Percentiles rank a stretch among this genome's conserved stretches.
Evolutionary conservation across 2,797 vertebrate species (phyloP).

Genomic region (Eupleurogrammus muticus): DNA sequence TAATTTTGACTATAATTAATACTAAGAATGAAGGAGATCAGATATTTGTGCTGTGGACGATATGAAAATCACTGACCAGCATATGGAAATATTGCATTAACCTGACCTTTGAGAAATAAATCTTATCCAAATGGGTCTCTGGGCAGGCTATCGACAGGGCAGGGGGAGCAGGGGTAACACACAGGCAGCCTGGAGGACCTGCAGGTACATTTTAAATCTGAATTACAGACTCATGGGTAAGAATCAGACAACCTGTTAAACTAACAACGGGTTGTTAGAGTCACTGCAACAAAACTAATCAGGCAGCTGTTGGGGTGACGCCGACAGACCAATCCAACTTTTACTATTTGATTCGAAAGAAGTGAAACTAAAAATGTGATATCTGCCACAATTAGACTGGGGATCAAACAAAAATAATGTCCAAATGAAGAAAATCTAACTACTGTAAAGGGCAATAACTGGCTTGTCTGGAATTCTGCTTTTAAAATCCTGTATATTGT

Average conservation of each 20-base stretch:
- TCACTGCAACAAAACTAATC: constrained; percentile 26
- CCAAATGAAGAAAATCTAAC: no score
- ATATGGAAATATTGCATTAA: constrained; percentile 2
- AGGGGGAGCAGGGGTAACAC: background rate
- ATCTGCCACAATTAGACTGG: no score
- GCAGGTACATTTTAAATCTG: background rate
- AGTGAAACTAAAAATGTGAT: background rate
- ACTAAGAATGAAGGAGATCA: background rate
- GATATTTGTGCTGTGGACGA: background rate
- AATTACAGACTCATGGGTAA: constrained; percentile 21
- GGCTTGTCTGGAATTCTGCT: no score
- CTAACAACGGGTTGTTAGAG: constrained; percentile 17
- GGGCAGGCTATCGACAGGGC: background rate
- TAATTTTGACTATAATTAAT: background rate
- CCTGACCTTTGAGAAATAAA: background rate
- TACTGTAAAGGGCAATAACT: no score
- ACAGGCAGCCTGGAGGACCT: background rate
- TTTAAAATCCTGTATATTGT: no score
- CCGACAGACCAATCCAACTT: constrained; percentile 9
- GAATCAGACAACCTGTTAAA: constrained; percentile 26
- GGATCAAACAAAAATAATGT: no score
- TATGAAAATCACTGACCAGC: background rate
- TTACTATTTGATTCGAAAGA: background rate
- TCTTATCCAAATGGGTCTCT: background rate
- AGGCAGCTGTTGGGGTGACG: constrained; percentile 19